These are phyloP conservation scores for Himantopus leucocephalus DNA, from an alignment of 2,113 vertebrate genomes.

Conservation along the genomic window DNA sequence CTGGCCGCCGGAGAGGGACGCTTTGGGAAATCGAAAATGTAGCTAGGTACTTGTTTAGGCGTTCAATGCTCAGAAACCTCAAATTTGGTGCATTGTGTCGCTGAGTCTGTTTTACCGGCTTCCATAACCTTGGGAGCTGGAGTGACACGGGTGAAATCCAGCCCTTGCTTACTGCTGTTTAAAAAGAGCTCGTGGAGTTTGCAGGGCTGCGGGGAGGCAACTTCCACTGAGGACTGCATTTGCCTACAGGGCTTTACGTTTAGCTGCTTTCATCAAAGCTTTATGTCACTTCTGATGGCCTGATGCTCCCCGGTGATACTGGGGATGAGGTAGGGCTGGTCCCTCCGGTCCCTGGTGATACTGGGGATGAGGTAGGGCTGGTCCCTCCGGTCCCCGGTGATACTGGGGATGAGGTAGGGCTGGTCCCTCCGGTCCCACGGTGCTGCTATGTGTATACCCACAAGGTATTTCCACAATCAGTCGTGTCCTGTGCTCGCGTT, in stretches of 20 bases:
- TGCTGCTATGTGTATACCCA: neutral
- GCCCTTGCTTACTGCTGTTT: neutral
- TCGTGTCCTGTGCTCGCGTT: rapidly evolving
- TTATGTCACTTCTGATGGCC: neutral
- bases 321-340: neutral
- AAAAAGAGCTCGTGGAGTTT: neutral
- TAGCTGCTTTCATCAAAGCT: neutral
- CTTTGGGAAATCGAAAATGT: neutral
- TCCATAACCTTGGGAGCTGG: neutral
- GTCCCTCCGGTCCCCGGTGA: neutral
- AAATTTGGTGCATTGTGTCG: neutral
- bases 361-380: neutral
- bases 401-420: neutral
- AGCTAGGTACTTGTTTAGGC: neutral
- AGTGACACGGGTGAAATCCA: neutral
- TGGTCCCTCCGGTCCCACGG: neutral
- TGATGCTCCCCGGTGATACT: rapidly evolving
- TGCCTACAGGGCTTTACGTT: neutral
- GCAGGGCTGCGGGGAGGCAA: neutral
- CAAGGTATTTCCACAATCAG: neutral
- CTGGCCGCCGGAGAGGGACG: neutral
- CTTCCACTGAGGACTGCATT: neutral
- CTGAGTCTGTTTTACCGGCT: neutral
- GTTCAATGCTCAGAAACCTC: neutral
- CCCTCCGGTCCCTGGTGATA: neutral